Percentiles rank a stretch among this genome's conserved stretches.
Conservation (phyloP, 1,140 invertebrate species). For the Marisa cornuarietis region DNA sequence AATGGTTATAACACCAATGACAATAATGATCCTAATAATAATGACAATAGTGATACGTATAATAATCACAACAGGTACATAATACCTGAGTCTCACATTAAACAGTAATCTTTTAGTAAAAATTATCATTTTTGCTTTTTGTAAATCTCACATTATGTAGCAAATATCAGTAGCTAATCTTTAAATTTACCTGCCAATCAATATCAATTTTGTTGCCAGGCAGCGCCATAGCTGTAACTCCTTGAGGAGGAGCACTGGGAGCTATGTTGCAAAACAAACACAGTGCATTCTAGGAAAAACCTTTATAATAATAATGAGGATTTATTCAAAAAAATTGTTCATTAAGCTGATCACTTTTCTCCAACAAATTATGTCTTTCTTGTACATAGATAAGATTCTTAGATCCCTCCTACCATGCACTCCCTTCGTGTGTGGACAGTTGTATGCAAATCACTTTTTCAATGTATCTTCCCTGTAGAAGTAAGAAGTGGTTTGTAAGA, state of each 20-base stretch:
- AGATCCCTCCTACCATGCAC: no score
- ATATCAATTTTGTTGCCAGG: slow-evolving; percentile 19
- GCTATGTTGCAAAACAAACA: slow-evolving; percentile 24
- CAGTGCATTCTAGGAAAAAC: no score
- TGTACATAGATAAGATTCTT: no score
- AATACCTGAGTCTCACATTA: not conserved
- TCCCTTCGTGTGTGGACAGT: no score
- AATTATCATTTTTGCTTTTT: not conserved
- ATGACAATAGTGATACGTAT: not conserved
- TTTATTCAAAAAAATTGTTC: no score
- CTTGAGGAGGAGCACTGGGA: slow-evolving; percentile 31
- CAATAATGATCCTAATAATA: not conserved
- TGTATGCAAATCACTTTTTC: no score
- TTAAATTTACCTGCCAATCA: slow-evolving; percentile 25
- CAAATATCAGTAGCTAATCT: not conserved
- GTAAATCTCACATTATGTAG: not conserved
- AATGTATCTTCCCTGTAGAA: no score
- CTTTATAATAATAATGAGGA: no score
- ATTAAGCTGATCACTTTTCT: no score
- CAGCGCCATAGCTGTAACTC: slow-evolving; percentile 15
- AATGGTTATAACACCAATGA: not conserved
- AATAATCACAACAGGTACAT: not conserved
- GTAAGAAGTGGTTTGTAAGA: no score
- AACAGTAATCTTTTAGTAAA: not conserved
- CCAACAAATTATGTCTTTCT: no score